These are phyloP conservation scores for Caenorhabditis sp. DNA, from an alignment of 2,888 invertebrate species.

Conservation along the genomic window DNA sequence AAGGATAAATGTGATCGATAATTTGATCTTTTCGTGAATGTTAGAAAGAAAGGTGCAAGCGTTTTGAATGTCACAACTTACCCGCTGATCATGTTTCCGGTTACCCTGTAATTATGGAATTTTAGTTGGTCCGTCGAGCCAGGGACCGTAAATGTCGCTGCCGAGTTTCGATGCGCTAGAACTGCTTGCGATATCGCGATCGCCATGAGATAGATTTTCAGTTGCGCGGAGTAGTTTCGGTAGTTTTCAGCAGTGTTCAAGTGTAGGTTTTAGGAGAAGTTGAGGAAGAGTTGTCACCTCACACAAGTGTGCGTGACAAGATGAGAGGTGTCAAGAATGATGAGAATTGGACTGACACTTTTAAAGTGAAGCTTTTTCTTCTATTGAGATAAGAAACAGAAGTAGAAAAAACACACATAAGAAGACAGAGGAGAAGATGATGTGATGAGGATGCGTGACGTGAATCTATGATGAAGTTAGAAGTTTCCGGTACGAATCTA, in stretches of 20 bases:
- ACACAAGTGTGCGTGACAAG: slow-evolving; percentile 57
- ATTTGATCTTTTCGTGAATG: slow-evolving; percentile 1
- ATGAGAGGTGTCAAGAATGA: slow-evolving; percentile 63
- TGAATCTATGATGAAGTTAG: slow-evolving; percentile 56
- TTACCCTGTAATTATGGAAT: slow-evolving; percentile 81
- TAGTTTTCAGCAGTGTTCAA: slow-evolving; percentile 21
- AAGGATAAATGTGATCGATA: slow-evolving; percentile 33
- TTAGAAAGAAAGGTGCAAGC: slow-evolving; percentile 3
- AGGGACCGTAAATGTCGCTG: slow-evolving; percentile 68
- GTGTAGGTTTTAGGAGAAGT: slow-evolving; percentile 31
- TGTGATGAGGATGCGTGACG: slow-evolving; percentile 50
- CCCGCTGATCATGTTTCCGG: slow-evolving; percentile 83
- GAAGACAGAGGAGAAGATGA: slow-evolving; percentile 40
- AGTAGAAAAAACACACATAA: slow-evolving; percentile 26
- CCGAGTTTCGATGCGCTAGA: slow-evolving; percentile 71
- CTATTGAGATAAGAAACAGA: slow-evolving; percentile 37
- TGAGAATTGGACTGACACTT: slow-evolving; percentile 66
- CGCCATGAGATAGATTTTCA: slow-evolving; percentile 65
- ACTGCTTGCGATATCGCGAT: slow-evolving; percentile 78
- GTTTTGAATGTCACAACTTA: slow-evolving; percentile 65
- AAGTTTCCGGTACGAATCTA: slow-evolving; percentile 29
- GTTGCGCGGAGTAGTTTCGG: slow-evolving; percentile 20
- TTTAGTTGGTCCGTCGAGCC: slow-evolving; percentile 69
- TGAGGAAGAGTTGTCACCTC: slow-evolving; percentile 31
- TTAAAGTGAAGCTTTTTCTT: slow-evolving; percentile 53